Evolutionary conservation across 2,797 vertebrate species (phyloP), one percentile per base, ranked within the genome.

Genomic region (Takifugu rubripes): DNA sequence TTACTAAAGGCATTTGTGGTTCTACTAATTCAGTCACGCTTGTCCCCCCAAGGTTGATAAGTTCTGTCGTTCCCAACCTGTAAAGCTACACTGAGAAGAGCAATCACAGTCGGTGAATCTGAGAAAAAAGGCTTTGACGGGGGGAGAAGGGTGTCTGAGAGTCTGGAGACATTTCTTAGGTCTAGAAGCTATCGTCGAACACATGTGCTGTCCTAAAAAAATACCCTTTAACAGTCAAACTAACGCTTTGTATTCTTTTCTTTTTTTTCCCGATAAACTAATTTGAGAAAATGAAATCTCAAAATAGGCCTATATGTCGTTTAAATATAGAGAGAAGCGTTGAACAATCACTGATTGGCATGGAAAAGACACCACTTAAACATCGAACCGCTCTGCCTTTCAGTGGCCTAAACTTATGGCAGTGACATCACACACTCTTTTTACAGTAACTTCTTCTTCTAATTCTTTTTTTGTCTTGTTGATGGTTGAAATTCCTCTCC

Each of bases 1-100:
- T n/a, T 91, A 93, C 92, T 86, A 92, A 94, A 98, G 96, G 96
- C 96, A 98, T 94, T 94, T 93, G 92, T 94, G 96, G 95, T 94
- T 94, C 94, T 85, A 91, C 93, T 94, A 94, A 93, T 90, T 83
- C 84, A 91, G 91, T 75, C 92, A 93, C 88, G 75, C 84, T 86
- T 88, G 11, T 11, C 25, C 24, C 48, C 48, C 75, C 91, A 87
- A 81, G 81, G 88, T 86, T 92, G 90, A 72, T 68, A 87, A 89
- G 87, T 92, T 92, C 85, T 90, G 91, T 90, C 85, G 79, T 92
- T 91, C 93, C 91, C 92, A 90, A 89, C 92, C 93, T 85, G 8
- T 96, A 94, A 97, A 96, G 94, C 95, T 95, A 90, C 86, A 86
- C 85, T 88, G 81, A 87, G 75, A 46, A 56, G 83, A 82, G 89